Evolutionary conservation across 2,797 vertebrate genomes (phyloP).

Genomic region (Rhinophrynus dorsalis): DNA sequence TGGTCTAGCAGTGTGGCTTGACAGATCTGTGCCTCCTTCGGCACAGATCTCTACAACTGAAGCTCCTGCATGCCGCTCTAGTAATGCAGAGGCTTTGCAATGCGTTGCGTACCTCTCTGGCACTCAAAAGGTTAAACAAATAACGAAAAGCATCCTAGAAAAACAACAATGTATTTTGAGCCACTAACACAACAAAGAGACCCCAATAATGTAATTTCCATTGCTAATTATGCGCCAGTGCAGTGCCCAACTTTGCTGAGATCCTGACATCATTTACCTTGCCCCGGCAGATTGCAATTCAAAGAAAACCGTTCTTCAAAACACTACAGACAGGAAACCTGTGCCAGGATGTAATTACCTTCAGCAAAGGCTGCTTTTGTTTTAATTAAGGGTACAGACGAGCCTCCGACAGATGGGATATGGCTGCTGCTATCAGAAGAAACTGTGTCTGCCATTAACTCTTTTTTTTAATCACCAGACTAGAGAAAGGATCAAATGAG

Average conservation of each 20-base stretch:
- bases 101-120: too few relatives aligned
- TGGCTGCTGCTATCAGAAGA: constrained; percentile 14
- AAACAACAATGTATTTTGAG: not conserved
- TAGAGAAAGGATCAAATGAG: not conserved
- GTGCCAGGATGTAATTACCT: constrained; percentile 43
- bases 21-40: too few relatives aligned
- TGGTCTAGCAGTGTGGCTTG: too few relatives aligned
- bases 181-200: not conserved
- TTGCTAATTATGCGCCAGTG: not conserved
- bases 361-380: constrained; percentile 41
- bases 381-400: constrained; percentile 46
- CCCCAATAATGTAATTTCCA: not conserved
- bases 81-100: too few relatives aligned
- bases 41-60: too few relatives aligned
- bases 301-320: constrained; percentile 30
- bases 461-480: not conserved
- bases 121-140: not conserved
- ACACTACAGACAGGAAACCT: not conserved
- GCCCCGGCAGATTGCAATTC: constrained; percentile 33
- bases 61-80: too few relatives aligned
- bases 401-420: constrained; percentile 36
- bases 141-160: not conserved
- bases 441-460: constrained; percentile 11
- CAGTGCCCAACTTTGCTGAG: constrained; percentile 2
- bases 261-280: constrained; percentile 2